These are phyloP conservation scores for Leucoraja erinaceus DNA, from an alignment of 2,113 vertebrate species.

Conservation along the genomic window DNA sequence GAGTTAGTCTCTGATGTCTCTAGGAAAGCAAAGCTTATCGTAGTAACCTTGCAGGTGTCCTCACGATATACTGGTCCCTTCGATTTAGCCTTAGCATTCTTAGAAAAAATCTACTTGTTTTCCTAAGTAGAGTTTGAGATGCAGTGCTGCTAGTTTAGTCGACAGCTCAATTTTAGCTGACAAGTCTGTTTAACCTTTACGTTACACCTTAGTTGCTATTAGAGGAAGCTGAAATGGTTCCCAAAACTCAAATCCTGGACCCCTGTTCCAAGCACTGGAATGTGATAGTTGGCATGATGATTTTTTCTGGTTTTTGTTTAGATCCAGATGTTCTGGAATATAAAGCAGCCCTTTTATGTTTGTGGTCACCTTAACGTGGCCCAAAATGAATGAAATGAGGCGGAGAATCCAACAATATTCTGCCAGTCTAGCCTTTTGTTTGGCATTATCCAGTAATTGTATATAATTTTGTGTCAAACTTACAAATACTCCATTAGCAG, in stretches of 20 bases:
- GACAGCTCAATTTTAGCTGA: too few relatives aligned
- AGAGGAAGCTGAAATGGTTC: background rate
- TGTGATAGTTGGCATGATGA: background rate
- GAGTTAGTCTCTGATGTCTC: too few relatives aligned
- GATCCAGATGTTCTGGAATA: background rate
- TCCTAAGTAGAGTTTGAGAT: too few relatives aligned
- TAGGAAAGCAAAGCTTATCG: too few relatives aligned
- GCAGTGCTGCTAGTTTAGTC: too few relatives aligned
- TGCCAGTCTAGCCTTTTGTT: background rate
- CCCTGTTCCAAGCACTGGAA: background rate
- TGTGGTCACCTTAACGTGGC: background rate
- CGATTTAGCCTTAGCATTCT: too few relatives aligned
- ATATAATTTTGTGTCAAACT: background rate
- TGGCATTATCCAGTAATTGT: background rate
- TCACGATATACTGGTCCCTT: too few relatives aligned
- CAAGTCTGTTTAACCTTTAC: too few relatives aligned
- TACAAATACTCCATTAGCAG: background rate
- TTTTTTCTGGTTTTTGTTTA: background rate
- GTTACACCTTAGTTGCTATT: too few relatives aligned
- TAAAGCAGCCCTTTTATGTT: too few relatives aligned
- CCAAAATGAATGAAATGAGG: background rate
- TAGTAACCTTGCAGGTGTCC: too few relatives aligned
- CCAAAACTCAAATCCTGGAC: background rate
- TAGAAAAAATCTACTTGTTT: too few relatives aligned
- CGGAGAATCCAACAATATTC: background rate